phyloP scores from a whole-genome alignment of 1,140 invertebrate species.

The Halyomorpha halys region DNA sequence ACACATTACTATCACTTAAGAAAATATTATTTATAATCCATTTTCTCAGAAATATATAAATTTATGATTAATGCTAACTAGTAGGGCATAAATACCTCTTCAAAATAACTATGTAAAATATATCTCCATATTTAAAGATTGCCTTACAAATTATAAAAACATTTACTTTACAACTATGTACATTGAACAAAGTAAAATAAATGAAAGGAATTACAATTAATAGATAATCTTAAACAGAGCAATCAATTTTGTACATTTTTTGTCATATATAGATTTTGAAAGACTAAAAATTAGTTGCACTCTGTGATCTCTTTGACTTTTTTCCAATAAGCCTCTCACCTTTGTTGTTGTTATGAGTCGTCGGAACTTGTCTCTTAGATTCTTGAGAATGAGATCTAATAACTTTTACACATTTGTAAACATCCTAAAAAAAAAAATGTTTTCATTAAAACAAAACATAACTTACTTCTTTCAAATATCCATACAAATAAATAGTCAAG shows the following conservation, averaged over 20 bases:
- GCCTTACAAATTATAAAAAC: conserved; percentile 2
- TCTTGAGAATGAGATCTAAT: conserved; percentile 18
- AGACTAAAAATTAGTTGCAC: conserved; percentile 20
- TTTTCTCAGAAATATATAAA: too few relatives aligned
- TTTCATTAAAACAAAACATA: too few relatives aligned
- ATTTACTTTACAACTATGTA: conserved; percentile 7
- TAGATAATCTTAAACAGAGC: too few relatives aligned
- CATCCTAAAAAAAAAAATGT: conserved; percentile 20
- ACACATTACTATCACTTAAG: too few relatives aligned
- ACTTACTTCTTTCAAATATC: too few relatives aligned
- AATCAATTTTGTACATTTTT: too few relatives aligned
- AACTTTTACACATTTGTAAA: conserved; percentile 22
- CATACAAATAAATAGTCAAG: too few relatives aligned
- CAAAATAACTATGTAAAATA: too few relatives aligned
- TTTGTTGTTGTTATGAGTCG: conserved; percentile 22
- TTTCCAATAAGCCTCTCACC: conserved; percentile 25
- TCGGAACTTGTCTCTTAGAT: conserved; percentile 1
- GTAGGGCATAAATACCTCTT: too few relatives aligned
- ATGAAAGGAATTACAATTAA: neutral
- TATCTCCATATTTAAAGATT: too few relatives aligned
- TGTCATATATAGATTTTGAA: neutral
- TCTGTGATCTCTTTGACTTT: conserved; percentile 23
- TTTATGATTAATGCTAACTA: too few relatives aligned
- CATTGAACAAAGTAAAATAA: neutral
- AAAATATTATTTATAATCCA: too few relatives aligned